These are phyloP conservation scores for Papilio demoleus DNA, from an alignment of 2,888 invertebrate genomes.

Conservation along the genomic window DNA sequence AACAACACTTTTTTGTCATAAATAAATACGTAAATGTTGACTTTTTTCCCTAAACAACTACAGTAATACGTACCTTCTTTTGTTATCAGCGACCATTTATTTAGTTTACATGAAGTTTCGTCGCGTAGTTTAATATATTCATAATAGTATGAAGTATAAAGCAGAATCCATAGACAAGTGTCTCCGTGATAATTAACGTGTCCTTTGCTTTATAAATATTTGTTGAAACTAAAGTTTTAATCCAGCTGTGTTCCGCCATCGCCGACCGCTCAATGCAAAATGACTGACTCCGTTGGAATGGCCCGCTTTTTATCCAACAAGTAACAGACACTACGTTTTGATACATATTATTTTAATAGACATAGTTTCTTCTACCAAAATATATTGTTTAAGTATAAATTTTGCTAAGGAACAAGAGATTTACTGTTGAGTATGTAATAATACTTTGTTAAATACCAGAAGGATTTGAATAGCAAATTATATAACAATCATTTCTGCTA, in stretches of 20 bases:
- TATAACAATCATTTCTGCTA: not conserved
- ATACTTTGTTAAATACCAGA: not conserved
- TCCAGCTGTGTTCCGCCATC: slow-evolving; percentile 30
- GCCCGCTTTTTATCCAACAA: slow-evolving; percentile 16
- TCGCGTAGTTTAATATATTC: no score
- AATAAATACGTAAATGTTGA: not conserved
- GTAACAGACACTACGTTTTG: slow-evolving; percentile 14
- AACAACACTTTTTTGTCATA: not conserved
- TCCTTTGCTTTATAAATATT: slow-evolving; percentile 37
- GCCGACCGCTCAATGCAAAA: slow-evolving; percentile 36
- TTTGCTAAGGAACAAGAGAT: no score
- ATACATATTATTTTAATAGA: slow-evolving; percentile 21
- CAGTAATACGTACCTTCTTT: no score
- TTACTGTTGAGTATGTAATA: no score
- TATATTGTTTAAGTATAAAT: no score
- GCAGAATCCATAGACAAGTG: slow-evolving; percentile 25
- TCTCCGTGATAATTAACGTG: slow-evolving; percentile 9
- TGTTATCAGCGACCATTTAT: no score
- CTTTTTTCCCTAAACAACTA: no score
- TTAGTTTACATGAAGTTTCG: no score
- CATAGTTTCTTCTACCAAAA: no score
- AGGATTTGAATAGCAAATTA: not conserved
- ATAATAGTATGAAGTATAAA: no score
- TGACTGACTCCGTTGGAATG: slow-evolving; percentile 31
- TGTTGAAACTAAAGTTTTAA: slow-evolving; percentile 34